Percentiles rank a stretch among this genome's conserved stretches.
Conservation (phyloP, 2,888 invertebrate species). For the Hoplodrina blanda region DNA sequence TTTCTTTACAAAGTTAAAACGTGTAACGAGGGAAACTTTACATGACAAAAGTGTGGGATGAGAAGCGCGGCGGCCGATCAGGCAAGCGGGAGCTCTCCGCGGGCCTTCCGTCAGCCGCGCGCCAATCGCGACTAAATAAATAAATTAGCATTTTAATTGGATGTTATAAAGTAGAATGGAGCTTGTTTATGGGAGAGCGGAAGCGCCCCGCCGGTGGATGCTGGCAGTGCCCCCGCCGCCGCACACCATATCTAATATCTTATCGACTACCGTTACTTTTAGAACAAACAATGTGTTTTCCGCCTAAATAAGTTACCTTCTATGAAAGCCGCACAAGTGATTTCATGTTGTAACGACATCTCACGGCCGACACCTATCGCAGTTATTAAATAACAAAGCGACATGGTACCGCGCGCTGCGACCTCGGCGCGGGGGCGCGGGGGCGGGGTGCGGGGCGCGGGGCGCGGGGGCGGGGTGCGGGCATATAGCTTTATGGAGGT, state of each 20-base stretch:
- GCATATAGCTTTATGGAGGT: conserved; percentile 25
- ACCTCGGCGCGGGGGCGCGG: background rate
- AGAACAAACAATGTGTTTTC: conserved; percentile 14
- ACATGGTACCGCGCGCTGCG: background rate
- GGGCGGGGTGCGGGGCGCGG: no score
- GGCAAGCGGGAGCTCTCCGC: background rate
- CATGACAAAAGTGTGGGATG: conserved; percentile 11
- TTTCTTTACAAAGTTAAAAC: background rate
- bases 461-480: no score
- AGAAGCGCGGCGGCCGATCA: background rate
- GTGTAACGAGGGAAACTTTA: conserved; percentile 5
- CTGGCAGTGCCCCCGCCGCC: background rate
- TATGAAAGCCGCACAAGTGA: conserved; percentile 19
- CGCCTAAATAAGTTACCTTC: conserved; percentile 11
- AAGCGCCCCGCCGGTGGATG: background rate
- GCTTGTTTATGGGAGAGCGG: conserved; percentile 33
- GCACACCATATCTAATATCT: background rate
- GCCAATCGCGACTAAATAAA: conserved; percentile 26
- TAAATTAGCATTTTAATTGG: conserved; percentile 49
- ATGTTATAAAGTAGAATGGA: conserved; percentile 31
- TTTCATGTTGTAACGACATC: conserved; percentile 18
- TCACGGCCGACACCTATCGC: conserved; percentile 23
- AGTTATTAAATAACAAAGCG: conserved; percentile 33
- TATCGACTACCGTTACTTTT: background rate
- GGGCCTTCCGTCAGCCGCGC: conserved; percentile 12